phyloP scores from a whole-genome alignment of 2,888 invertebrate species.

The Noctua comes region DNA sequence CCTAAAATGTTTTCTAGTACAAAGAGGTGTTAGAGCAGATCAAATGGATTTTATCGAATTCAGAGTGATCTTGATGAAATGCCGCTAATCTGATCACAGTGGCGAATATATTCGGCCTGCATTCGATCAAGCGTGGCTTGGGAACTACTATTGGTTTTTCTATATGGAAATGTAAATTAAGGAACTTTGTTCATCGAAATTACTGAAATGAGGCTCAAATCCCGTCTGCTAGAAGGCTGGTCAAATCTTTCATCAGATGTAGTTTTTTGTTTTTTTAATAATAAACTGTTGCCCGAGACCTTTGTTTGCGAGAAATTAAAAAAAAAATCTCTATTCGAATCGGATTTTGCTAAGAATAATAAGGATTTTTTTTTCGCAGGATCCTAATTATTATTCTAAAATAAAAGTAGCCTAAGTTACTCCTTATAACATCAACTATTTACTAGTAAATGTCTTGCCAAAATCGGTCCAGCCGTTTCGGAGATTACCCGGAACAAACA shows the following conservation, averaged over 20 bases:
- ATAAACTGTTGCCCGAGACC: no score
- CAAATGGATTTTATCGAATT: conserved; percentile 41
- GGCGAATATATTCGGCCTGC: conserved; percentile 36
- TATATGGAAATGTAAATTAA: background rate
- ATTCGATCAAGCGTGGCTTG: conserved; percentile 26
- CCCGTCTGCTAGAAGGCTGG: background rate
- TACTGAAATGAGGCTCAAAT: background rate
- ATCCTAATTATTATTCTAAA: no score
- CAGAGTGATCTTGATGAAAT: conserved; percentile 38
- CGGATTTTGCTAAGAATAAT: no score
- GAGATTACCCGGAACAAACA: no score
- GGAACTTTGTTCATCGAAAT: background rate
- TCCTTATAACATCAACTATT: no score
- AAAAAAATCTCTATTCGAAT: no score
- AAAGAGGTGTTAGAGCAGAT: conserved; percentile 14
- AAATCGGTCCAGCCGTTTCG: no score
- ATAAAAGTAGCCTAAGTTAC: no score
- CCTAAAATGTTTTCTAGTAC: background rate
- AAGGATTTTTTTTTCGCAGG: no score
- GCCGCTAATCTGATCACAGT: conserved; percentile 24
- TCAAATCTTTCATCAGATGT: background rate
- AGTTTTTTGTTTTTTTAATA: background rate
- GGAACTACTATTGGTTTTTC: conserved; percentile 25
- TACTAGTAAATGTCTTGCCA: no score
- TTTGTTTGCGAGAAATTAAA: no score